phyloP scores from a whole-genome alignment of 2,113 vertebrate genomes.

The Spilogale gracilis region DNA sequence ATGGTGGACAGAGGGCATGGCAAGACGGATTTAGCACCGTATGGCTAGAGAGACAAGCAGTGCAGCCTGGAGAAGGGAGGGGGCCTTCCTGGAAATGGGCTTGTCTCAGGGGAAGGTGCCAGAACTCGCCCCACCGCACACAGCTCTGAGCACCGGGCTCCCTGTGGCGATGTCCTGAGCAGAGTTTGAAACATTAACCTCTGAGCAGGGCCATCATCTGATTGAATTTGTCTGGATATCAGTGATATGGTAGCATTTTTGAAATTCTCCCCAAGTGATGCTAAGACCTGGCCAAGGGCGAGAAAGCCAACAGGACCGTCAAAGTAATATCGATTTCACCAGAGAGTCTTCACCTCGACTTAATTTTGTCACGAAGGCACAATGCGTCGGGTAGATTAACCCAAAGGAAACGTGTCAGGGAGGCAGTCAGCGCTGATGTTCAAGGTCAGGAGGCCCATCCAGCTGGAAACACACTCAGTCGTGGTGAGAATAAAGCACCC shows the following conservation, averaged over 20 bases:
- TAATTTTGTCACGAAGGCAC: background rate
- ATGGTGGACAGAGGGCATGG: background rate
- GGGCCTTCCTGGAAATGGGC: accelerated
- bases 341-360: background rate
- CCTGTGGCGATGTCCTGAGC: background rate
- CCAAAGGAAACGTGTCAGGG: background rate
- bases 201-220: background rate
- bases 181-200: background rate
- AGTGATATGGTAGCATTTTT: background rate
- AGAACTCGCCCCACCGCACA: accelerated
- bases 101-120: background rate
- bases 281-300: background rate
- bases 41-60: background rate
- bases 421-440: accelerated
- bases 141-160: too few species aligned
- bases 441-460: background rate
- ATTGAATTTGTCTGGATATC: background rate
- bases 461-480: background rate
- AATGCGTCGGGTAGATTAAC: background rate
- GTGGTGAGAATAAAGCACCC: background rate
- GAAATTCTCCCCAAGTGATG: background rate
- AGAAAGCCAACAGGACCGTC: background rate
- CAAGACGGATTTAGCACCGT: background rate
- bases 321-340: background rate
- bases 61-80: too few species aligned